These are phyloP conservation scores for Cephalopterus ornatus DNA, from an alignment of 2,113 vertebrate species.

Conservation along the genomic window DNA sequence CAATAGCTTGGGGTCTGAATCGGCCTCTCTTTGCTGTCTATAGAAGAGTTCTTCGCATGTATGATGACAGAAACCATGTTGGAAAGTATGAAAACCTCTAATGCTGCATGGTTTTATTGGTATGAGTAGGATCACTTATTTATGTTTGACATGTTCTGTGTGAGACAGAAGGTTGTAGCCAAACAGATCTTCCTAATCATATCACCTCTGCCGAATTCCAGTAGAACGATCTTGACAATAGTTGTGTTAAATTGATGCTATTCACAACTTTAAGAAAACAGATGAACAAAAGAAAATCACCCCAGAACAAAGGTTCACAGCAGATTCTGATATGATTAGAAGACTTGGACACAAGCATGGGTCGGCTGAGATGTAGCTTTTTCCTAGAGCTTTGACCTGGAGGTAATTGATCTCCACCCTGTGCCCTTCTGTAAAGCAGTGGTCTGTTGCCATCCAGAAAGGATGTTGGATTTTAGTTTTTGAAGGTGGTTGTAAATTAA, in stretches of 20 bases:
- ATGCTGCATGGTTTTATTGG: conserved; percentile 64
- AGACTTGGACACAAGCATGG: background rate
- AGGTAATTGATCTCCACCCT: background rate
- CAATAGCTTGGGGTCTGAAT: conserved; percentile 94
- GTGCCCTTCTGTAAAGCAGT: background rate
- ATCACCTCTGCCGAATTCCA: background rate
- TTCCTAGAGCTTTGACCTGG: background rate
- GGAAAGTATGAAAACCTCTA: conserved; percentile 89
- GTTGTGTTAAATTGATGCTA: background rate
- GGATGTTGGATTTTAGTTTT: background rate
- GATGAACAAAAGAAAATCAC: background rate
- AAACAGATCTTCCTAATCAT: background rate
- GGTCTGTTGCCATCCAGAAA: background rate
- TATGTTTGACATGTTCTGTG: background rate
- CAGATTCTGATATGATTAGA: background rate
- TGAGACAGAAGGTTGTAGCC: background rate
- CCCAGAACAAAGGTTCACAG: background rate
- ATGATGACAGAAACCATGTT: conserved; percentile 98
- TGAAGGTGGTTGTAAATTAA: background rate
- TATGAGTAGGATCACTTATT: conserved; percentile 31
- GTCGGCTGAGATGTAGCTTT: background rate
- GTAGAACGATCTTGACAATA: background rate
- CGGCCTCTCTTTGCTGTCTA: conserved; percentile 97
- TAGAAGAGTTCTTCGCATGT: conserved; percentile 96
- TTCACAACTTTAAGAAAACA: background rate